Base-by-base conservation (phyloP, 92 coral and sea anemone genomes). In the Muricea muricata region DNA sequence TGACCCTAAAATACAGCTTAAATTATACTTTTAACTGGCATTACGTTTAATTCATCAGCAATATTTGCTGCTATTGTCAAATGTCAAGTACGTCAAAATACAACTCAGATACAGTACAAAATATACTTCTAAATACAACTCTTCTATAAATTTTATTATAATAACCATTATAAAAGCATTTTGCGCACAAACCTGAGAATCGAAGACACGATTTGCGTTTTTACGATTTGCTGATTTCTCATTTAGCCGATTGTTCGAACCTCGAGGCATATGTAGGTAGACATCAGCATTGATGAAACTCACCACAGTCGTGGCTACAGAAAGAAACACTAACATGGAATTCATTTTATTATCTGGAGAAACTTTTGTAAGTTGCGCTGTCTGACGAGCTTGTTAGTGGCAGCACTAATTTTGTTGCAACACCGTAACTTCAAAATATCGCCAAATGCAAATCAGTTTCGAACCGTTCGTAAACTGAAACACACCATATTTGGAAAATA, bases 171-270 rank as follows among this genome's bases (percentile, higher is more conserved):
- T 60, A 60, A 18, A 9, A 9, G 48, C 29, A 23, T 70, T 33
- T 37, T 9, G 23, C 1, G 17, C 21, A 37, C 77, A 79, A 82
- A 97, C 99, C 99, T 97, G 99, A 0, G 99, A 97, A 80, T 97
- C 99, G 54, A 94, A 97, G 9, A 89, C 93, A 77, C 99, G 81
- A 87, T 97, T 97, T 1, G 99, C 99, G 63, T 97, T 97, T 71
- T 79, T 70, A 26, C 99, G 84, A 83, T 92, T 91, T 6, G 99
- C 98, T 35, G 98, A 92, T 40, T 84, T 87, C 87, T 97, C 99
- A 76, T 97, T 93, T 31, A 97, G 84, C 1, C 99, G 98, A 75
- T 97, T 89, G 85, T 97, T 97, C 20, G 94, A 90, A 31, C 99
- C 99, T 71, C 99, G 91, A 28, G 93, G 98, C 47, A 79, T 84